Evolutionary conservation across 2,113 vertebrate species (phyloP).

Genomic region (Syngnathoides biaculeatus): DNA sequence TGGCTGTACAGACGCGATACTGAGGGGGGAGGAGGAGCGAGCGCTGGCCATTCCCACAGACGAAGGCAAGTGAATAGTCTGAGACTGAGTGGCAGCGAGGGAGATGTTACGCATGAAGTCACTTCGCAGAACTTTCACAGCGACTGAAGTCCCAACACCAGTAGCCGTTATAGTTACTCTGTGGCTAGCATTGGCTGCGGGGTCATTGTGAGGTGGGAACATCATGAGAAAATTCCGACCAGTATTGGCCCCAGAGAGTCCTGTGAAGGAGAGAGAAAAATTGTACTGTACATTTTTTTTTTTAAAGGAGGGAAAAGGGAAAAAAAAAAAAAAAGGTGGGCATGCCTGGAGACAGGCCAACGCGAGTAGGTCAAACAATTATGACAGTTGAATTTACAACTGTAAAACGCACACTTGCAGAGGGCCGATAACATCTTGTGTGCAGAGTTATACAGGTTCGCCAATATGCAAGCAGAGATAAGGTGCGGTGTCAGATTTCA

Average conservation of each 20-base stretch:
- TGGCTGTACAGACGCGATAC: slow-evolving; percentile 11
- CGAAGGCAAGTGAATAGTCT: slow-evolving; percentile 12
- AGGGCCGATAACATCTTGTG: slow-evolving; percentile 9
- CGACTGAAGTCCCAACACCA: slow-evolving; percentile 19
- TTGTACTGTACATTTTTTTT: background rate
- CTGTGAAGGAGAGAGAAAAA: slow-evolving; percentile 23
- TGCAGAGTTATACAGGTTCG: slow-evolving; percentile 16
- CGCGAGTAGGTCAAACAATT: slow-evolving; percentile 2
- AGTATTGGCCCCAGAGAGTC: slow-evolving; percentile 17
- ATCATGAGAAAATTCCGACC: slow-evolving; percentile 26
- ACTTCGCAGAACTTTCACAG: slow-evolving; percentile 22
- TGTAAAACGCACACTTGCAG: slow-evolving; percentile 10
- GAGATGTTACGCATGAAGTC: slow-evolving; percentile 11
- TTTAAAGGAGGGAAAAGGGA: too few relatives aligned
- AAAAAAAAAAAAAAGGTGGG: slow-evolving; percentile 6
- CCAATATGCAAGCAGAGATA: slow-evolving; percentile 39
- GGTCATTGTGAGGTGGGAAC: slow-evolving; percentile 34
- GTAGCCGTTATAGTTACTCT: slow-evolving; percentile 13
- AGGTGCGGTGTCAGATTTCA: slow-evolving; percentile 60
- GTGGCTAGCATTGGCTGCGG: slow-evolving; percentile 17
- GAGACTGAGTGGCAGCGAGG: slow-evolving; percentile 19
- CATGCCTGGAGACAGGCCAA: background rate
- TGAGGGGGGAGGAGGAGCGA: slow-evolving; percentile 18
- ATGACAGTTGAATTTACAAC: slow-evolving; percentile 19
- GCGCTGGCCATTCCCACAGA: slow-evolving; percentile 14